Evolutionary conservation across 2,113 vertebrate genomes (phyloP), one percentile per base, ranked within the genome.

Genomic region (Cinclus cinclus): DNA sequence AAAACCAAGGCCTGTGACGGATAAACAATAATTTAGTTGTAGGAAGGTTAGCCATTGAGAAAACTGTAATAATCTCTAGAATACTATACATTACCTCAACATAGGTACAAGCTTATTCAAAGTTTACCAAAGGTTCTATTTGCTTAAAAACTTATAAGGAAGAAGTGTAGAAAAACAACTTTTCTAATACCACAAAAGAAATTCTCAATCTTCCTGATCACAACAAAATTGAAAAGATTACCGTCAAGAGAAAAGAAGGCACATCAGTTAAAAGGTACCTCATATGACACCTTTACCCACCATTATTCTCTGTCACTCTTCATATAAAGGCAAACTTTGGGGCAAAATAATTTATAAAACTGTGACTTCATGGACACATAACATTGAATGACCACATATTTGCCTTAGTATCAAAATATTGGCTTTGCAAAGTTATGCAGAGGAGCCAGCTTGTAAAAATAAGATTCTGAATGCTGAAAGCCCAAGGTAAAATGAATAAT

Each of bases 401-500:
- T 95, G 71, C 79, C 52, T 93, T 88, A 52, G 62, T 87, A 96
- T 93, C 52, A 94, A 96, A 96, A 95, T 89, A 84, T 84, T 87
- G 42, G 77, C 69, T 83, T 91, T 88, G 83, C 53, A 89, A 91
- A 93, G 85, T 86, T 94, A 93, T 0, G 27, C n/a, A 81, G 42
- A 93, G 65, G 30, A 95, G 24, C n/a, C 56, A 92, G 65, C 46
- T 82, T 94, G 24, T 86, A 92, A 94, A 94, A 94, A 92, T 79
- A 85, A 75, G 90, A 90, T 69, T 82, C 50, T 41, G 58, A 71
- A 91, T 0, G 2, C 22, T 80, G 65, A 77, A 83, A 97, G 88
- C 56, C 84, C 94, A 90, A 83, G 81, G 91, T 94, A 96, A 97
- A 97, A 95, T 33, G 83, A 92, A 90, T 81, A 91, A 78, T 94